Base-by-base conservation (phyloP, 2,888 invertebrate species). In the Cephus runcator region DNA sequence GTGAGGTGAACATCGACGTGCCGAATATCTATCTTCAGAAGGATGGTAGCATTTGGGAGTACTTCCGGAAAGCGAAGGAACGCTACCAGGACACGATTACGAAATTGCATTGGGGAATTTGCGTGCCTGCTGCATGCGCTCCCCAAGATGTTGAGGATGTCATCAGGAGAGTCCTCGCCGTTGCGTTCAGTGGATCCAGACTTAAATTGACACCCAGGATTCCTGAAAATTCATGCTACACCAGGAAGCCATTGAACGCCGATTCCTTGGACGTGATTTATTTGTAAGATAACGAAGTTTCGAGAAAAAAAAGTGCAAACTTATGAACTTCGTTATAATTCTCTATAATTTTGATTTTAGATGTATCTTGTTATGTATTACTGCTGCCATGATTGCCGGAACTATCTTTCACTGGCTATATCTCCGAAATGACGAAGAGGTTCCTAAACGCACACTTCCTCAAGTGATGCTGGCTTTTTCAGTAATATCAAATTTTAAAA, bases 401-500 rank as follows among this genome's bases (percentile, higher is more conserved):
- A 90, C 90, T 69, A 81, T 88, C 75, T 88, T 86, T 80, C 88
- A 90, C 79, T 75, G 85, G 73, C 82, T 87, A 30, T 84, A 81
- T 80, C 73, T 85, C 35, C 82, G 82, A 79, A 86, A 80, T 12
- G 80, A 83, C 36, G 80, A 81, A 73, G 80, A 84, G 9, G 69
- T 81, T 69, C 81, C 87, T 9, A 85, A 82, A 76, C 84, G 84
- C 73, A 77, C 82, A 11, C 76, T 87, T 34, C 81, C 85, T 12
- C 82, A 88, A 75, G 79, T 87, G 31, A 77, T 90, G 33, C 73
- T 91, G 34, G 93, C 94, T 23, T 95, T 95, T 89, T 95, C 95
- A 0, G 79, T 94, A 3, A 92, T 94, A 78, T 93, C 93, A 83
- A 95, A 94, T 82, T 87, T 93, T 73, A 93, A 92, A 85, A 95